Percentiles rank a stretch among this genome's conserved stretches.
phyloP scores from a whole-genome alignment of 2,797 vertebrate species.

The Loris lydekkerianus region DNA sequence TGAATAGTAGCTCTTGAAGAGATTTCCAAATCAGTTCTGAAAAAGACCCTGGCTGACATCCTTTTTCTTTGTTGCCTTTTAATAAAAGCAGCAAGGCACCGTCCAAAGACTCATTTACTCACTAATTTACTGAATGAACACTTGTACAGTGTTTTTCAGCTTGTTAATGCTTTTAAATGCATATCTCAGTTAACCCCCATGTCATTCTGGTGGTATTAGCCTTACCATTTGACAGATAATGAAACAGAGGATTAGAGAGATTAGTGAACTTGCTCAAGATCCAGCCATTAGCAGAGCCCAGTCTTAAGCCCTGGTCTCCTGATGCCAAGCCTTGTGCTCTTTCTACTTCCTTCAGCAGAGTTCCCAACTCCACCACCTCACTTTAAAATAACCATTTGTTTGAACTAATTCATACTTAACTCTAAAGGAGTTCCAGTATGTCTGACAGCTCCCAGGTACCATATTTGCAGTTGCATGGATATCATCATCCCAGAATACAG shows the following conservation, averaged over 20 bases:
- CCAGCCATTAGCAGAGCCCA: neutral
- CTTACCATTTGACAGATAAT: constrained; percentile 19
- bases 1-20: neutral
- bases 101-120: neutral
- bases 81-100: neutral
- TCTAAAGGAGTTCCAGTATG: constrained; percentile 72
- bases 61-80: neutral
- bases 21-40: neutral
- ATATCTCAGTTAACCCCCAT: constrained; percentile 47
- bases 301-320: neutral
- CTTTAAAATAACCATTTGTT: constrained; percentile 46
- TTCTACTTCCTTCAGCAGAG: neutral
- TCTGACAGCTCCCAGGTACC: constrained; percentile 79
- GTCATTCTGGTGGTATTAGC: neutral
- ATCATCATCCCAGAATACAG: constrained; percentile 81
- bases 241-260: constrained; percentile 16
- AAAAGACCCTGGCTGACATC: neutral
- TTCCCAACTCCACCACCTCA: neutral
- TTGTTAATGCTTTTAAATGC: neutral
- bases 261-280: constrained; percentile 28
- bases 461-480: constrained; percentile 71
- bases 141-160: neutral
- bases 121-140: neutral
- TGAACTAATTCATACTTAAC: constrained; percentile 68
- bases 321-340: neutral